Conservation (phyloP, 2,113 vertebrate species). For the Odobenus rosmarus region DNA sequence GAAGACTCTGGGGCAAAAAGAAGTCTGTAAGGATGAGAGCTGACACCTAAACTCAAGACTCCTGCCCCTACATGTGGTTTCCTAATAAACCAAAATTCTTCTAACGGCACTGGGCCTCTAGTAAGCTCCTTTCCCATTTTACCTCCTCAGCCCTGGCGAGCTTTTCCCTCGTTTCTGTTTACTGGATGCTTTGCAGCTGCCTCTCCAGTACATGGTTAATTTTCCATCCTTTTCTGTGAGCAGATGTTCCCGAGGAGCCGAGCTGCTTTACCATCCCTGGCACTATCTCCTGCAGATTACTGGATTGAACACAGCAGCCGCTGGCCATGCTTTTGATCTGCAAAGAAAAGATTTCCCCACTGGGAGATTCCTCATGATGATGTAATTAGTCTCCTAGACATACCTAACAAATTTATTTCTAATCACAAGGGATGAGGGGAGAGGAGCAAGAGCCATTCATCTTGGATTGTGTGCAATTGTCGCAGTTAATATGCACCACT, state of each 20-base stretch:
- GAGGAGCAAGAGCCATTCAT: constrained; percentile 11
- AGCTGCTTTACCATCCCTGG: not conserved
- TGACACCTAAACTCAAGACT: not conserved
- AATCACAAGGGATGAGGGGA: not conserved
- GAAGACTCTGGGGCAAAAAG: not conserved
- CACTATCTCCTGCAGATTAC: constrained; percentile 60
- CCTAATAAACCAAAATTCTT: not conserved
- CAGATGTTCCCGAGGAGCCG: constrained; percentile 56
- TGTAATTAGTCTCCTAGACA: constrained; percentile 53
- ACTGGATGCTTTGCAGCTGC: constrained; percentile 31
- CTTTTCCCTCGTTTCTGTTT: not conserved
- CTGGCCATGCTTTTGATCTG: constrained; percentile 75
- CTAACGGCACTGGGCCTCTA: not conserved
- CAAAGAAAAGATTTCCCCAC: constrained; percentile 74
- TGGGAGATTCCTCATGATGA: constrained; percentile 68
- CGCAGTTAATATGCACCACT: not conserved
- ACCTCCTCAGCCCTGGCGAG: not conserved
- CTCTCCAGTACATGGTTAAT: constrained; percentile 43
- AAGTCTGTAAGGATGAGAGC: not conserved
- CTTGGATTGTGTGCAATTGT: not conserved
- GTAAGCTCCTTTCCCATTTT: not conserved
- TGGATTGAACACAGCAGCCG: constrained; percentile 65
- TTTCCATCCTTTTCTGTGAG: constrained; percentile 48
- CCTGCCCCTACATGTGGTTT: not conserved
- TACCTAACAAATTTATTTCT: constrained; percentile 60